Percentiles rank a stretch among this genome's conserved stretches.
These are phyloP conservation scores for Mesembrinibis cayennensis DNA, from an alignment of 2,113 vertebrate genomes.

Conservation along the genomic window DNA sequence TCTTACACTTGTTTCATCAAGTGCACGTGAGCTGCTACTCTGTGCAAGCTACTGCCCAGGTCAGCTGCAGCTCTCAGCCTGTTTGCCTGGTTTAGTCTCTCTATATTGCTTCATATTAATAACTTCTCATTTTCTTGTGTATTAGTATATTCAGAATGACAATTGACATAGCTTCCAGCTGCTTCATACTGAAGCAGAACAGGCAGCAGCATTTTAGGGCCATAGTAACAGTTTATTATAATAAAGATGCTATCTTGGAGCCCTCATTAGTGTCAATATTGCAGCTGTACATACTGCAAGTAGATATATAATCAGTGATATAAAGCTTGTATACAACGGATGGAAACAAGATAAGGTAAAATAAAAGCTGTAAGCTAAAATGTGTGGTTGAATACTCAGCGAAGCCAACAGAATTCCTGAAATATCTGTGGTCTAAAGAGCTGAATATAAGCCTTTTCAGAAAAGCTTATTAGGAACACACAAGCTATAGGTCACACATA, in stretches of 20 bases:
- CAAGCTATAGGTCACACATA: background rate
- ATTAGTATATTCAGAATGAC: slow-evolving; percentile 7
- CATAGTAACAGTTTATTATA: background rate
- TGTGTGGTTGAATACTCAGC: background rate
- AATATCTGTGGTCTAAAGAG: background rate
- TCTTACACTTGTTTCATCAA: background rate
- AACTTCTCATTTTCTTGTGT: background rate
- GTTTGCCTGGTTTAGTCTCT: background rate
- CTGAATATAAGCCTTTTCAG: background rate
- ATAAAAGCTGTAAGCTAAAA: slow-evolving; percentile 13
- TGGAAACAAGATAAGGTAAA: slow-evolving; percentile 13
- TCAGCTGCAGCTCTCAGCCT: background rate
- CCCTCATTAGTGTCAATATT: background rate
- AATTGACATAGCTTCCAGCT: background rate
- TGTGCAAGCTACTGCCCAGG: background rate
- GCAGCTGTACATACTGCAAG: slow-evolving; percentile 9
- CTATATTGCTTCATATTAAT: background rate
- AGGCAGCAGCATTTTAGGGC: background rate
- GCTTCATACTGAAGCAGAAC: background rate
- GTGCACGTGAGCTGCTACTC: background rate
- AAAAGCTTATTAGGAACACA: background rate
- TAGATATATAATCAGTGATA: background rate
- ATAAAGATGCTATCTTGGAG: slow-evolving; percentile 39
- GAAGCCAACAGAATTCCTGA: background rate
- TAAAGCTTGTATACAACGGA: background rate